Evolutionary conservation across 2,113 vertebrate species (phyloP), one percentile per base, ranked within the genome.

Genomic region (Andinoacara biseriatus): DNA sequence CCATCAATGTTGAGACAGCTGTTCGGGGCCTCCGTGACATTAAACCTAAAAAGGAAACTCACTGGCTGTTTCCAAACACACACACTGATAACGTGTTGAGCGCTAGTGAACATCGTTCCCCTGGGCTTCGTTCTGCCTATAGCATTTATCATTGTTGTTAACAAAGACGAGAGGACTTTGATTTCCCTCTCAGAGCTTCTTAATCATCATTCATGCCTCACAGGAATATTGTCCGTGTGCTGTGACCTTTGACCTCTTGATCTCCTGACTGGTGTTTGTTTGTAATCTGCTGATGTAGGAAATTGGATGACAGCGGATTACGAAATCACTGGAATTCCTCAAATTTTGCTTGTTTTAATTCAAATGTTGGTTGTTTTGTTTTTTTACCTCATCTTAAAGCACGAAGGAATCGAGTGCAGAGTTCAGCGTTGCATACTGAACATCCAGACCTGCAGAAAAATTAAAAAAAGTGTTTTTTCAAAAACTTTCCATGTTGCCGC

Each of bases 121-220:
- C 49, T 10, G 54, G 57, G 75, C 83, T 88, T 83, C 61, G 6
- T 46, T 35, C 63, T 63, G 76, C 76, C 57, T n/a, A 26, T 80
- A 22, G 0, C 2, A 1, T 54, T 33, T 2, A 33, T 22, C 29
- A 26, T 29, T 79, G 84, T 83, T 88, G 29, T 62, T 7, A 22
- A 86, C 74, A 90, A 85, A 90, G 75, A 83, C 22, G 5, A 7
- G 52, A 7, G 52, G 58, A 78, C 65, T 88, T 22, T 74, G 46
- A 58, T 87, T 84, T 84, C 79, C 80, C 10, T 29, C 74, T 78
- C 10, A 74, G 74, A 74, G 52, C 82, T 75, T 87, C 82, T 76
- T 87, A 85, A 87, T 85, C 80, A 76, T 89, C 86, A 87, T 88
- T 92, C 84, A 82, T 76, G 82, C 89, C 87, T 91, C 93, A 88